Evolutionary conservation across 1,140 invertebrate species (phyloP).

Genomic region (Marisa cornuarietis): DNA sequence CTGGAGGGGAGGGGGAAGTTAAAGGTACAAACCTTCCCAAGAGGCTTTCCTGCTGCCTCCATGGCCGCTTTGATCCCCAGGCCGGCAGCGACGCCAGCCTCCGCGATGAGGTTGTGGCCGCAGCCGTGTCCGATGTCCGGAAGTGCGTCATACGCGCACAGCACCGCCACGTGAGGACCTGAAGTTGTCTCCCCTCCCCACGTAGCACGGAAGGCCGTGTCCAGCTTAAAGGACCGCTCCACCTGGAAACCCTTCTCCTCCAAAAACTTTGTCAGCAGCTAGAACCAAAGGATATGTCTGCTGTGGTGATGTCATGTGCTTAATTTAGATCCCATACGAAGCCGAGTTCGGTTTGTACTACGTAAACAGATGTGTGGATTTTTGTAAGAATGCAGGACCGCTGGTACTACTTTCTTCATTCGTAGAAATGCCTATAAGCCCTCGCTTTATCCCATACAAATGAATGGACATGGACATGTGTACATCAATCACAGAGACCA

Average conservation of each 20-base stretch:
- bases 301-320: no score
- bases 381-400: no score
- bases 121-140: constrained; percentile 66
- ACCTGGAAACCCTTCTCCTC: constrained; percentile 56
- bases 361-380: no score
- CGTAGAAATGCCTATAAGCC: no score
- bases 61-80: constrained; percentile 58
- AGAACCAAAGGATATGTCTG: no score
- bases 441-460: no score
- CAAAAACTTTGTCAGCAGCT: constrained; percentile 47
- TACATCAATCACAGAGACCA: no score
- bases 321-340: no score
- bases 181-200: constrained; percentile 23
- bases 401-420: no score
- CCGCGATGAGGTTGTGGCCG: constrained; percentile 66
- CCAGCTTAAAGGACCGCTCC: constrained; percentile 38
- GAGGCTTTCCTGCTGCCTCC: constrained; percentile 25
- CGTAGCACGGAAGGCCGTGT: constrained; percentile 59
- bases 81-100: constrained; percentile 60
- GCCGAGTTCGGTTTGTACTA: no score
- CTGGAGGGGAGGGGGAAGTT: no score
- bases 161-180: constrained; percentile 52
- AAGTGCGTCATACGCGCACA: constrained; percentile 66
- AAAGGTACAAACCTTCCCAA: neutral
- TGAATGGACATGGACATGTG: no score